Conservation (phyloP, 2,113 vertebrate genomes). For the Cavia porcellus region DNA sequence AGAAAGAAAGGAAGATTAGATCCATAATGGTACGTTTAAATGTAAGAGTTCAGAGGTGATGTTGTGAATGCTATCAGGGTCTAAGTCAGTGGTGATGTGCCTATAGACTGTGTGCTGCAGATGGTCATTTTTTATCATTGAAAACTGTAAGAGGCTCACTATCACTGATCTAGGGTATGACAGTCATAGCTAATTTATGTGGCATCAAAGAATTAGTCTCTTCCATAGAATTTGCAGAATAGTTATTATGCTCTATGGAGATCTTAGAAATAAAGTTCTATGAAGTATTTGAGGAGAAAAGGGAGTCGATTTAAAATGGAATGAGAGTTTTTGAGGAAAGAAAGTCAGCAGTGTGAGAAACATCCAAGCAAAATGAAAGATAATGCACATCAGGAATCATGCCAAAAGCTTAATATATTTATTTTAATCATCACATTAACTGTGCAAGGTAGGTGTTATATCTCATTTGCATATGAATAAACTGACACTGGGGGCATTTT, state of each 20-base stretch:
- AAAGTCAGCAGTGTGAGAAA: conserved; percentile 1
- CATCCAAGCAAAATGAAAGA: conserved; percentile 17
- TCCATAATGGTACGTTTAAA: not conserved
- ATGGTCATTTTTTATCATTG: not conserved
- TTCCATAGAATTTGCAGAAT: not conserved
- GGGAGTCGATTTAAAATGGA: not conserved
- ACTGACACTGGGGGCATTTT: not conserved
- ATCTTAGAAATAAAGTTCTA: not conserved
- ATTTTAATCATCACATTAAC: conserved; percentile 1
- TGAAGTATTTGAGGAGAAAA: not conserved
- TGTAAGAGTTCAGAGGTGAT: not conserved
- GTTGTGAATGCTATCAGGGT: not conserved
- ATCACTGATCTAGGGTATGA: not conserved
- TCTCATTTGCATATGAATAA: conserved; percentile 51
- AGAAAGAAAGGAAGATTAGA: not conserved
- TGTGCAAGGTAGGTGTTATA: not conserved
- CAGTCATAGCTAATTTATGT: not conserved
- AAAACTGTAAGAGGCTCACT: not conserved
- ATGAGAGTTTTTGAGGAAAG: conserved; percentile 38
- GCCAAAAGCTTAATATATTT: conserved; percentile 2
- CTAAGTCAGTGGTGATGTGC: not conserved
- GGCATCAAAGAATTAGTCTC: not conserved
- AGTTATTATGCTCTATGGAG: not conserved
- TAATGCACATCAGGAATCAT: not conserved
- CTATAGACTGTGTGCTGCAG: not conserved